Evolutionary conservation across 2,113 vertebrate genomes (phyloP), one percentile per base, ranked within the genome.

Genomic region (Acanthisitta chloris): DNA sequence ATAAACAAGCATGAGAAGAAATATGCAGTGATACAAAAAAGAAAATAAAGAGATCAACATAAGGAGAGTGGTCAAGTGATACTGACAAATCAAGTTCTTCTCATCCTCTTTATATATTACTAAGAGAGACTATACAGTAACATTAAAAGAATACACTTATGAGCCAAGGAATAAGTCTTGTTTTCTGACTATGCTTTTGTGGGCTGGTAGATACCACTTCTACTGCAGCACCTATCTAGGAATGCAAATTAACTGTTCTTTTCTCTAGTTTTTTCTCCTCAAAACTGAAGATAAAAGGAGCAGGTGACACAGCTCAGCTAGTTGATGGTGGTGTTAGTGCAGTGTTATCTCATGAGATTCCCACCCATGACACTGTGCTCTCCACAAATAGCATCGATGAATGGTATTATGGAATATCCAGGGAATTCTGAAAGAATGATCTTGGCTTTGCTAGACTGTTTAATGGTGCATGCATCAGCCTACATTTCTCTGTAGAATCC

Each of bases 321-420:
- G 19, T 4, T 83, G 26, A 21, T 87, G 48, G 10, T 2, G 3
- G 28, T 40, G 4, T 14, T 43, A 23, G n/a, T 16, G 31, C 10
- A 23, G 55, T 1, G 42, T 26, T 83, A 5, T 1, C 14, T 23
- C 5, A 0, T 61, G 28, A 59, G 57, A 19, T 24, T 88, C n/a
- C 36, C 26, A 19, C 13, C 19, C 3, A 2, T 54, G 36, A 26
- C 5, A 4, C 4, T 83, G 31, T 2, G 0, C 71, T 71, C 19
- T 62, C 33, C 46, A 38, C 23, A 67, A 71, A 76, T 14, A 9
- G 23, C 26, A 16, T 1, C 20, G 9, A n/a, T 2, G 7, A 61
- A 81, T 20, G 12, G 8, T 57, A 26, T 31, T 29, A 17, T 43
- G 28, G 38, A 49, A 59, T 23, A 16, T 26, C 36, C 11, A n/a